phyloP scores from a whole-genome alignment of 1,140 invertebrate genomes.

The Pentalonia nigronervosa region DNA sequence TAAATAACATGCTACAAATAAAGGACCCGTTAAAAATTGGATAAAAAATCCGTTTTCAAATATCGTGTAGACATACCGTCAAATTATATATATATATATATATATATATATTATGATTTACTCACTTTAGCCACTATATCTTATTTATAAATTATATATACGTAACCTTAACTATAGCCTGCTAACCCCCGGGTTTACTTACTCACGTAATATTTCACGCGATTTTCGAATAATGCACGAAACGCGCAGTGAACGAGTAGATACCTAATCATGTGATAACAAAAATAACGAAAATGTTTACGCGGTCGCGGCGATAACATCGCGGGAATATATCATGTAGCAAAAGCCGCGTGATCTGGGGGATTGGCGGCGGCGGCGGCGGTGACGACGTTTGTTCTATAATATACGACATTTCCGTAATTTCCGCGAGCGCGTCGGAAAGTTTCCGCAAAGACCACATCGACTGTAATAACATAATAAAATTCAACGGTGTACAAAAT shows the following conservation, averaged over 20 bases:
- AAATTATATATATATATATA: background rate
- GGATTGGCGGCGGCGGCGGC: background rate
- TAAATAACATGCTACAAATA: background rate
- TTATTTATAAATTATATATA: background rate
- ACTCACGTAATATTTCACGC: background rate
- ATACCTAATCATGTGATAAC: no score
- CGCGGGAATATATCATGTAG: background rate
- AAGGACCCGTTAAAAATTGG: background rate
- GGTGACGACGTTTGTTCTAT: background rate
- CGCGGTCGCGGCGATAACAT: background rate
- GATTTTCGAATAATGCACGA: background rate
- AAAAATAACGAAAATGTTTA: background rate
- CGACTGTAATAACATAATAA: background rate
- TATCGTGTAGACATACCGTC: background rate
- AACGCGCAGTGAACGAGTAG: no score
- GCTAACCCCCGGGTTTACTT: background rate
- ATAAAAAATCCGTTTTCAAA: background rate
- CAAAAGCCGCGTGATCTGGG: background rate
- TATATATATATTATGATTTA: background rate
- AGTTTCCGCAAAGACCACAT: background rate
- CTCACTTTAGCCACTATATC: background rate
- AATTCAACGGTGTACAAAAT: no score
- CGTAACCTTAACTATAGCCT: background rate
- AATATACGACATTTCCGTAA: background rate
- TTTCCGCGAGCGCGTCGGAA: background rate